Base-by-base conservation (phyloP, 2,113 vertebrate genomes). In the Oncorhynchus gorbuscha region DNA sequence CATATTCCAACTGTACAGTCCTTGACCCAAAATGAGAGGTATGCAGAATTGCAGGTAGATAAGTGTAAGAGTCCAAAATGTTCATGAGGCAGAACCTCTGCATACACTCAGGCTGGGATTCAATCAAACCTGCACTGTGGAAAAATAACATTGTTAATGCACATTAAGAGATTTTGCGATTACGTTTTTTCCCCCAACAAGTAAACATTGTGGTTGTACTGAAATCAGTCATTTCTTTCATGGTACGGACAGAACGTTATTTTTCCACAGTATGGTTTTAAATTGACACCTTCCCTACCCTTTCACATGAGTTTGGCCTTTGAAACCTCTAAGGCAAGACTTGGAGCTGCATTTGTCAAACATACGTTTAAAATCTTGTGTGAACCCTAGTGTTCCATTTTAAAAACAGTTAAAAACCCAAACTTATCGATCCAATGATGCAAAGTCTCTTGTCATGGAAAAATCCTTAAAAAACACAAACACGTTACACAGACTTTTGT, bases 11-110 rank as follows among this genome's bases (percentile, higher is more conserved):
- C 87, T 65, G 39, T 45, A 45, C 95, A 97, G 94, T 95, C 93
- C 90, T 95, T 95, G 95, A 95, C 94, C 94, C 93, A 93, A 95
- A 94, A 94, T 93, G 94, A 96, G 95, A 97, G 96, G 96, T 97
- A 97, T 95, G 94, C 95, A 93, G 94, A 95, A 95, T 95, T 96
- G 95, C 95, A 97, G 96, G 95, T 97, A 97, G 96, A 97, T 97
- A 95, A 94, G 94, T 96, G 95, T 93, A 84, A 92, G 93, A 94
- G 93, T 95, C 93, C 92, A 89, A 94, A 93, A 92, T 93, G 91
- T 94, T 92, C 83, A 94, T 91, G 92, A 94, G 90, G 92, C 93
- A 90, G 87, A 59, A 85, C 87, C 91, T 92, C 90, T 90, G 93
- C 94, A 93, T 93, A 95, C 93, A 93, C 93, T 91, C 58, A 78